Percentiles rank a stretch among this genome's conserved stretches.
Conservation (phyloP, 2,888 invertebrate genomes). For the Drosophila picticornis region DNA sequence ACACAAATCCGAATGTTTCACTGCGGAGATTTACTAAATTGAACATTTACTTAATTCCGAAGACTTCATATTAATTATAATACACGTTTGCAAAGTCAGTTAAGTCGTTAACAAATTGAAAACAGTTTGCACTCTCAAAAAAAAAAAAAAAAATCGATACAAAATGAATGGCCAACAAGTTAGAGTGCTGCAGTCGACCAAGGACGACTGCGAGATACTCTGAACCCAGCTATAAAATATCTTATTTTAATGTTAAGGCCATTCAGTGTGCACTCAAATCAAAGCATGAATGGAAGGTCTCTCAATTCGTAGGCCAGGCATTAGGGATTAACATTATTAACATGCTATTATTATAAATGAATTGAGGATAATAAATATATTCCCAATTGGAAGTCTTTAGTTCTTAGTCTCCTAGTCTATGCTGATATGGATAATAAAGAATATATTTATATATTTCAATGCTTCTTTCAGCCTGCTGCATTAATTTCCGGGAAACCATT, state of each 20-base stretch:
- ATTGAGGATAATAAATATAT: not conserved
- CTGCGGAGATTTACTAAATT: not conserved
- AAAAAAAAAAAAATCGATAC: not conserved
- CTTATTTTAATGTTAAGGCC: not conserved
- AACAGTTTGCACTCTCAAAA: conserved; percentile 14
- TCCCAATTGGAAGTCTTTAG: not conserved
- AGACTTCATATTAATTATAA: not conserved
- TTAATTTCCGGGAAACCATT: not conserved
- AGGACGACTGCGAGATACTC: not conserved
- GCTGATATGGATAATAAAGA: not conserved
- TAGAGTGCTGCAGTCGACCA: not conserved
- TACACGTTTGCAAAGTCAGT: conserved; percentile 9
- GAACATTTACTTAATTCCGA: not conserved
- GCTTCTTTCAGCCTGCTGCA: not conserved
- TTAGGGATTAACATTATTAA: not conserved
- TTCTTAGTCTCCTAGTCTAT: not conserved
- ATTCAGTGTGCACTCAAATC: not conserved
- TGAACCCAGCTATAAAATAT: not conserved
- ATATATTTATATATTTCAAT: too few species aligned
- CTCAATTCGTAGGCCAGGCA: too few species aligned
- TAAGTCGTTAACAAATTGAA: conserved; percentile 15
- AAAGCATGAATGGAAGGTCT: too few species aligned
- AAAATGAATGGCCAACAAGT: conserved; percentile 12
- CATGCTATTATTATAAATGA: not conserved
- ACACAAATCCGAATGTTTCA: not conserved